Evolutionary conservation across 2,888 invertebrate genomes (phyloP).

Genomic region (Chaetogeoica ovagalla): DNA sequence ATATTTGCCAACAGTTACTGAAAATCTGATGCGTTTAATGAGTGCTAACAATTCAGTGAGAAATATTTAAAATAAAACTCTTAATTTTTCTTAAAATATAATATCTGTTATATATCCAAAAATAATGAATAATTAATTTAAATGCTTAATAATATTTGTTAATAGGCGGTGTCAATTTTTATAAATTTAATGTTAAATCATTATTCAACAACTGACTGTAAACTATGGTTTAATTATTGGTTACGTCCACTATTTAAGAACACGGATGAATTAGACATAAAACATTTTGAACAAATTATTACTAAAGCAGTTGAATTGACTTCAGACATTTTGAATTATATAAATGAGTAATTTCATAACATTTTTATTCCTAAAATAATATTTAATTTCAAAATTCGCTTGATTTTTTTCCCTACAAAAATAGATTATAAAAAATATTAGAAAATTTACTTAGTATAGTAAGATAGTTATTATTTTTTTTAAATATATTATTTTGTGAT

Average conservation of each 20-base stretch:
- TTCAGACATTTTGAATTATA: constrained; percentile 58
- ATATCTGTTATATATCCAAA: background rate
- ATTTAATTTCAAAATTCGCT: background rate
- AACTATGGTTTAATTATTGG: constrained; percentile 64
- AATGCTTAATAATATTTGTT: constrained; percentile 50
- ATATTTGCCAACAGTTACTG: constrained; percentile 13
- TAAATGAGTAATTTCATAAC: constrained; percentile 55
- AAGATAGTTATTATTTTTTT: background rate
- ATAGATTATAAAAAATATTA: background rate
- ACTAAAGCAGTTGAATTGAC: constrained; percentile 59
- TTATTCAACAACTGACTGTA: constrained; percentile 59
- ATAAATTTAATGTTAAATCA: constrained; percentile 64
- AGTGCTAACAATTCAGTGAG: constrained; percentile 27
- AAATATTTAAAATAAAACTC: background rate
- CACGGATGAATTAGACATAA: constrained; percentile 47
- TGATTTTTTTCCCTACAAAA: background rate
- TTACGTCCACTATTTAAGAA: constrained; percentile 58
- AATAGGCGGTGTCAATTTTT: constrained; percentile 64
- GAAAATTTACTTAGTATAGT: background rate
- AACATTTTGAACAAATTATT: constrained; percentile 59
- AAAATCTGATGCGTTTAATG: constrained; percentile 25
- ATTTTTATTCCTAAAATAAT: background rate
- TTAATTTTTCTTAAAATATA: background rate
- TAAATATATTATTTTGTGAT: background rate
- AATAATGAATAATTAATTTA: background rate